A percentile compares a stretch with the other conserved stretches of the same genome.
Evolutionary conservation across 1,140 invertebrate genomes (phyloP).

Genomic region (Aphelenchoides fujianensis): DNA sequence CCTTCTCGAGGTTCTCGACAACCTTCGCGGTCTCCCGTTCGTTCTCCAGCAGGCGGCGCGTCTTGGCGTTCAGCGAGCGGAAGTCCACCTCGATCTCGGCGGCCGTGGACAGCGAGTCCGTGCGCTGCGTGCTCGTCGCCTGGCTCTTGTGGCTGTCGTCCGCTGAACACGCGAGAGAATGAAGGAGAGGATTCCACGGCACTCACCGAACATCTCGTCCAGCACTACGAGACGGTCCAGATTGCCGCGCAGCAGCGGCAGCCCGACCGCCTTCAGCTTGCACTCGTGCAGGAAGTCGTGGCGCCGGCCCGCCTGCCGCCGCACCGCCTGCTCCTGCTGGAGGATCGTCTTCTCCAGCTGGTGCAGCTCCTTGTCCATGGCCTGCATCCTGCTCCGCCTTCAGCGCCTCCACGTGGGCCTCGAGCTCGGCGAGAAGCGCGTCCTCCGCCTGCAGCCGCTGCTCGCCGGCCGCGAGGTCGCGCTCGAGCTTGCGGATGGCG

Average conservation of each 20-base stretch:
- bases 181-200: slow-evolving; percentile 27
- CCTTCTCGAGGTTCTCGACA: slow-evolving; percentile 77
- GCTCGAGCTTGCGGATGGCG: slow-evolving; percentile 12
- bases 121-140: slow-evolving; percentile 22
- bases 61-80: slow-evolving; percentile 3
- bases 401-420: slow-evolving; percentile 14
- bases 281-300: slow-evolving; percentile 88
- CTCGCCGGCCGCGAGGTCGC: slow-evolving; percentile 15
- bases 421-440: not conserved
- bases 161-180: slow-evolving; percentile 30
- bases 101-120: slow-evolving; percentile 34
- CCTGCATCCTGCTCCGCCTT: slow-evolving; percentile 66
- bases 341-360: slow-evolving; percentile 64
- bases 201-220: slow-evolving; percentile 31
- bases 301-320: slow-evolving; percentile 71
- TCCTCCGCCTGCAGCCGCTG: slow-evolving; percentile 13
- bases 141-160: slow-evolving; percentile 37
- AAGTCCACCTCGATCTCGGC: slow-evolving; percentile 47
- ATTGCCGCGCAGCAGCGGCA: slow-evolving; percentile 50
- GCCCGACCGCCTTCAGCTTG: slow-evolving; percentile 70
- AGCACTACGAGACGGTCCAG: slow-evolving; percentile 46
- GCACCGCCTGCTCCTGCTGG: slow-evolving; percentile 29
- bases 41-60: slow-evolving; percentile 28
- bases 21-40: slow-evolving; percentile 81
- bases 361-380: slow-evolving; percentile 86